Base-by-base conservation (phyloP, 2,113 vertebrate genomes). In the Urocolius indicus region DNA sequence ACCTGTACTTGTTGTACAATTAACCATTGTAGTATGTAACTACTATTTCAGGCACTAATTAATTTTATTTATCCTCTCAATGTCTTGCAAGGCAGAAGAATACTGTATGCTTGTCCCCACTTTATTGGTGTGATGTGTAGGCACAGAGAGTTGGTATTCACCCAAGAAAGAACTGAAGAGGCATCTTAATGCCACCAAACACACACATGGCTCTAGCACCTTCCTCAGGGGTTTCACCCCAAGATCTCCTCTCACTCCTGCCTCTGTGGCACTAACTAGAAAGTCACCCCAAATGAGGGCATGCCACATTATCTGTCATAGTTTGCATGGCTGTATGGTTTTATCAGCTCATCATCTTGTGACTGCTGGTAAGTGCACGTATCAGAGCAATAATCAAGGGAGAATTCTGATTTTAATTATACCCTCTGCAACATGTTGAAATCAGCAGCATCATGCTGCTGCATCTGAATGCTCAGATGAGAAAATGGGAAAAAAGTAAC, bases 371-470 rank as follows among this genome's bases (percentile, higher is more conserved):
- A 76, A 75, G 52, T 43, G 79, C 82, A 88, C 8, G 0, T 38
- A 74, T 24, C 87, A 79, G 51, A 91, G 72, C 2, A 43, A 84
- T 75, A 95, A 96, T 96, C 94, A 94, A 95, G 79, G 92, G 61
- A 84, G 92, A 90, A 85, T 83, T 87, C 82, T 93, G 84, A 72
- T 74, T 92, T 90, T 95, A 97, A 97, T 95, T 94, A 88, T 45
- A 87, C 59, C 85, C 85, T 78, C 51, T 21, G 48, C 0, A 3
- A 80, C 59, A 67, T 0, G 0, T 16, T 65, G 79, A 88, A 94
- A 95, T 95, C 93, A 88, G 78, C 75, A 29, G 72, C 1, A 3
- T 52, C 1, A 3, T 75, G 6, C 26, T n/a, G 76, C 34, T 48
- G 54, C 0, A 2, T 63, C 54, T 19, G 75, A 92, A 90, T 75